Conservation (phyloP, 2,113 vertebrate species). For the Brachypteracias leptosomus region DNA sequence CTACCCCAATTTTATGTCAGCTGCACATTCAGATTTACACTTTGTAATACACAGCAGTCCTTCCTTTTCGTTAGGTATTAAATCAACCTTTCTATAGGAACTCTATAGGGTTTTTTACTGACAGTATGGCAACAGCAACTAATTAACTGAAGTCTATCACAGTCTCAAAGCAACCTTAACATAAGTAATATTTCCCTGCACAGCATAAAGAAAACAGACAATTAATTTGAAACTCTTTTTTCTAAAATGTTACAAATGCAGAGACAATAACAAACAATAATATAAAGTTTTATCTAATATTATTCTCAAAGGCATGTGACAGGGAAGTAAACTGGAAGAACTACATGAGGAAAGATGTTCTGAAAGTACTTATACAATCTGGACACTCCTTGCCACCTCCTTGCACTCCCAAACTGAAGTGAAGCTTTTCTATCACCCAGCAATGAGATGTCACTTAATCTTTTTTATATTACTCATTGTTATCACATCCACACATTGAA, state of each 20-base stretch:
- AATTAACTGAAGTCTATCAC: conserved; percentile 17
- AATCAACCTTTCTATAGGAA: background rate
- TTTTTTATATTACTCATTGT: background rate
- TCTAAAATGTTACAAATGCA: background rate
- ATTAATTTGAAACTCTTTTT: conserved; percentile 24
- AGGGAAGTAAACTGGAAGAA: background rate
- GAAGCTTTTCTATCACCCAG: background rate
- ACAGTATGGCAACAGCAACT: background rate
- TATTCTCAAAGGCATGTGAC: background rate
- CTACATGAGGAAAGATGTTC: background rate
- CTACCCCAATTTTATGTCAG: background rate
- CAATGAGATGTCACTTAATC: background rate
- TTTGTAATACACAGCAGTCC: background rate
- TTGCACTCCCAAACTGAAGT: rapidly evolving
- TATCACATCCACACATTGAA: background rate
- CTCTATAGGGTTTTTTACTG: background rate
- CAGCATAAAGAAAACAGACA: conserved; percentile 34
- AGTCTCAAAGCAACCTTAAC: conserved; percentile 21
- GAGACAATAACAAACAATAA: background rate
- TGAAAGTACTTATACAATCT: background rate
- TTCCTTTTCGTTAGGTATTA: background rate
- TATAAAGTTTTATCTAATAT: background rate
- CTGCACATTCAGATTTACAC: background rate
- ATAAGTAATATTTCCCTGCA: background rate
- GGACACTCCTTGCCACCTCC: background rate